Conservation (phyloP, 2,113 vertebrate genomes). For the Gracilinanus agilis region DNA sequence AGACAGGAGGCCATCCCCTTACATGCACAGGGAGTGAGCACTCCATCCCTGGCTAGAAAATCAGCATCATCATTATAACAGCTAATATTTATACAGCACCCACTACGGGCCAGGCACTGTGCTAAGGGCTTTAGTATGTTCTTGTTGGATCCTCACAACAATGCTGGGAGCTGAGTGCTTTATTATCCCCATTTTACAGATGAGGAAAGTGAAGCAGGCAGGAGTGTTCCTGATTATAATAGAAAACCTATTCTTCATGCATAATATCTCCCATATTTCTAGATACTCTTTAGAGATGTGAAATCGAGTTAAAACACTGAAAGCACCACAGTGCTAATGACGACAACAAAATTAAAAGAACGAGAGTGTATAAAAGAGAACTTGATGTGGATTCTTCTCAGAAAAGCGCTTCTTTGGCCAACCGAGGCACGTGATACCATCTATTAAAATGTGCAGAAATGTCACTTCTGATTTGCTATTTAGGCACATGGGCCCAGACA, state of each 20-base stretch:
- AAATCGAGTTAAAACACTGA: too few relatives aligned
- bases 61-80: not conserved
- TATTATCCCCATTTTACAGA: not conserved
- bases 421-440: not conserved
- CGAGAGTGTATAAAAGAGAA: not conserved
- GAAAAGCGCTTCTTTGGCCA: not conserved
- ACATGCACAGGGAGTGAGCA: not conserved
- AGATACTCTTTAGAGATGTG: too few relatives aligned
- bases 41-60: not conserved
- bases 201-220: not conserved
- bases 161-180: not conserved
- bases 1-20: not conserved
- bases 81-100: not conserved
- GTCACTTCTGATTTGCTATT: not conserved
- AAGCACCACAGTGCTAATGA: not conserved
- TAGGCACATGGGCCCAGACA: not conserved
- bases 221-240: too few relatives aligned
- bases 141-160: not conserved
- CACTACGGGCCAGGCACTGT: not conserved
- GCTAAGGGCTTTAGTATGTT: not conserved
- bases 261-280: too few relatives aligned
- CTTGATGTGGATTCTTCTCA: not conserved
- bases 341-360: not conserved
- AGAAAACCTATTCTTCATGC: too few relatives aligned
- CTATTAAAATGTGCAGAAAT: not conserved